Percentiles rank a stretch among this genome's conserved stretches.
Evolutionary conservation across 2,888 invertebrate species (phyloP).

Genomic region (Mesochorus sp.): DNA sequence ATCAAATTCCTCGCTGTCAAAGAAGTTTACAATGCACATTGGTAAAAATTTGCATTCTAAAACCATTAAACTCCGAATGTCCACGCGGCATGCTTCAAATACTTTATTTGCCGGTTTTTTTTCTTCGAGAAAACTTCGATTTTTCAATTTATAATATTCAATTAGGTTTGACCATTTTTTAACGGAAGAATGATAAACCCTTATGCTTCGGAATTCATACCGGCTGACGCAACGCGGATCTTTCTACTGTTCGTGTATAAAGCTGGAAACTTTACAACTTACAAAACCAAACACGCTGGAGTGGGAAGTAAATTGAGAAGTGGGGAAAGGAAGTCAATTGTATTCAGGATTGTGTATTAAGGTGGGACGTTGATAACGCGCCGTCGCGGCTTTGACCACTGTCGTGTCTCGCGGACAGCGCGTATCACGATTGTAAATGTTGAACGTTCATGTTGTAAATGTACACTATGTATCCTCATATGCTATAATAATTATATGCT

Average conservation of each 20-base stretch:
- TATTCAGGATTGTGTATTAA: not conserved
- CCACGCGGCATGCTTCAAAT: constrained; percentile 2
- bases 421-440: constrained; percentile 47
- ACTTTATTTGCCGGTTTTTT: too few relatives aligned
- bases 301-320: not conserved
- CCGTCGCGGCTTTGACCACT: constrained; percentile 53
- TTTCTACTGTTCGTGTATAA: not conserved
- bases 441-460: constrained; percentile 21
- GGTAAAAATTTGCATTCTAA: constrained; percentile 13
- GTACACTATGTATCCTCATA: not conserved
- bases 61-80: constrained; percentile 10
- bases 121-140: not conserved
- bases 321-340: not conserved
- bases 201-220: not conserved
- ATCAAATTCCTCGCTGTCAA: constrained; percentile 13
- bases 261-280: not conserved
- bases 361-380: constrained; percentile 53
- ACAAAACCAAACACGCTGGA: not conserved
- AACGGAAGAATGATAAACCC: not conserved
- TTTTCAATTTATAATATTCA: too few relatives aligned
- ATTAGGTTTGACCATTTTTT: too few relatives aligned
- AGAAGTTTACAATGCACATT: not conserved
- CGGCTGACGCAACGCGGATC: not conserved
- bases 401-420: constrained; percentile 38
- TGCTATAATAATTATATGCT: constrained; percentile 53